phyloP scores from a whole-genome alignment of 2,888 invertebrate species.

The Agrilus cyanescens region DNA sequence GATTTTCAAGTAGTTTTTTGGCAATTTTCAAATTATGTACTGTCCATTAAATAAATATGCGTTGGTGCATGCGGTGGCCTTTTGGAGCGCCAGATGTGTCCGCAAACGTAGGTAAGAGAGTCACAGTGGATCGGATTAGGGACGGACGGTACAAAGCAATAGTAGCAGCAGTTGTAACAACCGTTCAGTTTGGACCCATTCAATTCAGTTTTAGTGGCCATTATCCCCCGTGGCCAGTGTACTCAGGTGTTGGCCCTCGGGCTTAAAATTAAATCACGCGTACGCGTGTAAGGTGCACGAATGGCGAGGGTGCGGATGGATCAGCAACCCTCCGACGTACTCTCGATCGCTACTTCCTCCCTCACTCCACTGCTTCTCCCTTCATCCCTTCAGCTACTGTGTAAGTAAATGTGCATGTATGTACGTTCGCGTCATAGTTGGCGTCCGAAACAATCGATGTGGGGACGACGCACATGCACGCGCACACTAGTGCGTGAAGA shows the following conservation, averaged over 20 bases:
- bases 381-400: conserved; percentile 1
- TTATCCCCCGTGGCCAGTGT: conserved; percentile 35
- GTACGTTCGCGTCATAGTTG: no score
- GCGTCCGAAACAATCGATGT: no score
- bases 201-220: conserved; percentile 36
- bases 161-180: conserved; percentile 5
- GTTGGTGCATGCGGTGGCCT: no score
- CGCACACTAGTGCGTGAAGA: not conserved
- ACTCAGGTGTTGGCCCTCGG: conserved; percentile 37
- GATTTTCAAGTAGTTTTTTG: no score
- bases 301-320: conserved; percentile 3
- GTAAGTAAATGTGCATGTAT: not conserved
- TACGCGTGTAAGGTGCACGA: conserved; percentile 25
- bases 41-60: no score
- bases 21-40: no score
- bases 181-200: conserved; percentile 22
- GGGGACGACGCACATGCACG: conserved; percentile 8
- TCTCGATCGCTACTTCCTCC: not conserved
- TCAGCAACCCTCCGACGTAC: conserved; percentile 2
- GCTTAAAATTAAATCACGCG: conserved; percentile 35
- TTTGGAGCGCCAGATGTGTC: conserved; percentile 33
- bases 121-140: conserved; percentile 22
- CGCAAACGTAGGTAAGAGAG: conserved; percentile 21
- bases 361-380: conserved; percentile 4
- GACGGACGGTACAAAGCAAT: conserved; percentile 11